A percentile compares a stretch with the other conserved stretches of the same genome.
Evolutionary conservation across 2,888 invertebrate species (phyloP).

Genomic region (Strigamia maritima): DNA sequence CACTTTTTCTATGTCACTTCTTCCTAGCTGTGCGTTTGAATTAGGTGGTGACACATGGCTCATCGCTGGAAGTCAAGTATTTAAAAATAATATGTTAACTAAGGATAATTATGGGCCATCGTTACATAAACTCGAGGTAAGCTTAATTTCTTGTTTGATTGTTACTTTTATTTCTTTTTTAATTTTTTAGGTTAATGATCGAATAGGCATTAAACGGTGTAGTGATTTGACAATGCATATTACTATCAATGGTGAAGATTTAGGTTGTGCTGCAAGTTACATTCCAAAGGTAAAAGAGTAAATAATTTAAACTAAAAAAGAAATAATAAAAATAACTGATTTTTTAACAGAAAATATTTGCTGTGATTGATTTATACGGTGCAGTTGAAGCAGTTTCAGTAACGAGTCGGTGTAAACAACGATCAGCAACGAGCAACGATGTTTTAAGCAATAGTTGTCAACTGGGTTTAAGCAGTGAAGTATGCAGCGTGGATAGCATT

Average conservation of each 20-base stretch:
- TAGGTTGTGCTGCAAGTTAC: constrained; percentile 69
- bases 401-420: constrained; percentile 52
- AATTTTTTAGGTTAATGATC: constrained; percentile 61
- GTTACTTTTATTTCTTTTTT: background rate
- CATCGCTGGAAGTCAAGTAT: constrained; percentile 64
- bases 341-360: constrained; percentile 67
- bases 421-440: background rate
- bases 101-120: constrained; percentile 68
- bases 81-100: constrained; percentile 64
- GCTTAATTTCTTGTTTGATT: constrained; percentile 30
- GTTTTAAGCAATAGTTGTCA: background rate
- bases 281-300: constrained; percentile 66
- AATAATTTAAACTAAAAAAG: constrained; percentile 2
- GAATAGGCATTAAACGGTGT: constrained; percentile 65
- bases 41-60: constrained; percentile 63
- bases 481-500: constrained; percentile 47
- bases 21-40: constrained; percentile 48
- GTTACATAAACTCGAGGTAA: constrained; percentile 72
- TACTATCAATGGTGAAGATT: constrained; percentile 76
- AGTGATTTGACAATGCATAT: constrained; percentile 68
- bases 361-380: constrained; percentile 77
- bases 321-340: too few species aligned
- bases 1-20: constrained; percentile 61
- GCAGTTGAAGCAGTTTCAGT: constrained; percentile 73
- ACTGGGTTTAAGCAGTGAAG: constrained; percentile 37